Conservation (phyloP, 2,797 vertebrate species). For the Mastacembelus armatus region DNA sequence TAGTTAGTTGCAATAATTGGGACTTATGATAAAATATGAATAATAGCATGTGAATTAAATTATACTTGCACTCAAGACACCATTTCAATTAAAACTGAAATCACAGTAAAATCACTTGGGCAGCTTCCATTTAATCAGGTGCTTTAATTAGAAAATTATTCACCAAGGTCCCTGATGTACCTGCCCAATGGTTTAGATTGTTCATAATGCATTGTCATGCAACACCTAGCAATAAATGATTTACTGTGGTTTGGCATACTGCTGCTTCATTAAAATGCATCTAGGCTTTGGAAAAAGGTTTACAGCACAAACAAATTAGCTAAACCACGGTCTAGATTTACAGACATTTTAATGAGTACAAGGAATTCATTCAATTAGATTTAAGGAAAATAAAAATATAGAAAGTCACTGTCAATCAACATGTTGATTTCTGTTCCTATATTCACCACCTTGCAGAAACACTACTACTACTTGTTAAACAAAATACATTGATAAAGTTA, state of each 20-base stretch:
- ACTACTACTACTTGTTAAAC: too few relatives aligned
- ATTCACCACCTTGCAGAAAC: too few relatives aligned
- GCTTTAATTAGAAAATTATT: constrained; percentile 60
- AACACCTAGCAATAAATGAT: neutral
- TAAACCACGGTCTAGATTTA: too few relatives aligned
- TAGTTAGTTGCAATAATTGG: constrained; percentile 43
- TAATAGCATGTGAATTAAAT: constrained; percentile 39
- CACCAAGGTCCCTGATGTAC: constrained; percentile 16
- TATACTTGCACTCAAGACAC: constrained; percentile 37
- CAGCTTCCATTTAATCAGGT: constrained; percentile 43
- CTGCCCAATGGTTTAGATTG: neutral
- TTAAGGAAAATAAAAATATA: too few relatives aligned
- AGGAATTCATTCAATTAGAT: too few relatives aligned
- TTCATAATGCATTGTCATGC: neutral
- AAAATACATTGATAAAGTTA: too few relatives aligned
- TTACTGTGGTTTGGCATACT: neutral
- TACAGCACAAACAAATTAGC: too few relatives aligned
- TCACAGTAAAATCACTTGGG: constrained; percentile 44
- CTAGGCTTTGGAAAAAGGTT: neutral
- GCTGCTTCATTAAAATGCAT: constrained; percentile 4
- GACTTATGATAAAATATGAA: constrained; percentile 32
- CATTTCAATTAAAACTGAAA: constrained; percentile 53
- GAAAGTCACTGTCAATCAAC: too few relatives aligned
- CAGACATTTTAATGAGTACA: too few relatives aligned
- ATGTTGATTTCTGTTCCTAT: too few relatives aligned